Conservation (phyloP, 2,797 vertebrate genomes). For the Semotilus atromaculatus region DNA sequence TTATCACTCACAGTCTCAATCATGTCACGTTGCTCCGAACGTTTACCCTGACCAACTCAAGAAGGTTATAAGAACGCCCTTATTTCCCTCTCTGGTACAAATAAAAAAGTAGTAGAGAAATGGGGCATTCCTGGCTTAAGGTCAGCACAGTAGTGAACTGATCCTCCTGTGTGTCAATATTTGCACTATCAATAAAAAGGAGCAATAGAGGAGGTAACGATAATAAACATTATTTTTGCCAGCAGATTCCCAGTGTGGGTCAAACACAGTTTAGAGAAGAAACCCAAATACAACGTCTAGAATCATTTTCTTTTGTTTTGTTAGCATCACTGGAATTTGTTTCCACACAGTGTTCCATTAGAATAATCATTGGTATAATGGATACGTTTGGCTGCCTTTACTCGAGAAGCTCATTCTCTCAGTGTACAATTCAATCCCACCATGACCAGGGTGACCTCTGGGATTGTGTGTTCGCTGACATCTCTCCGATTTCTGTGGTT, state of each 20-base stretch:
- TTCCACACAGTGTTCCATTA: neutral
- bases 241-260: slow-evolving; percentile 49
- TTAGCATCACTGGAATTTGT: neutral
- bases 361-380: neutral
- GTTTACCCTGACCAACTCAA: slow-evolving; percentile 68
- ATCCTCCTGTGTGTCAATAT: slow-evolving; percentile 59
- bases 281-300: neutral
- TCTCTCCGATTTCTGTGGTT: slow-evolving; percentile 60
- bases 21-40: slow-evolving; percentile 62
- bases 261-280: slow-evolving; percentile 51
- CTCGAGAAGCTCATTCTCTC: neutral
- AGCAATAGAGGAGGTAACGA: slow-evolving; percentile 55
- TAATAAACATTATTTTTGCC: slow-evolving; percentile 47
- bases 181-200: slow-evolving; percentile 52
- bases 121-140: slow-evolving; percentile 58
- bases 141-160: slow-evolving; percentile 52
- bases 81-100: slow-evolving; percentile 62
- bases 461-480: slow-evolving; percentile 47
- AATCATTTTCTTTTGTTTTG: neutral
- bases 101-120: slow-evolving; percentile 57
- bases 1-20: slow-evolving; percentile 34
- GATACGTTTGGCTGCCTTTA: slow-evolving; percentile 6
- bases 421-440: slow-evolving; percentile 46
- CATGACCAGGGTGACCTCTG: slow-evolving; percentile 40
- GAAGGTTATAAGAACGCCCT: slow-evolving; percentile 56